phyloP scores from a whole-genome alignment of 2,797 vertebrate genomes.

The Hypotaenidia philippensis region DNA sequence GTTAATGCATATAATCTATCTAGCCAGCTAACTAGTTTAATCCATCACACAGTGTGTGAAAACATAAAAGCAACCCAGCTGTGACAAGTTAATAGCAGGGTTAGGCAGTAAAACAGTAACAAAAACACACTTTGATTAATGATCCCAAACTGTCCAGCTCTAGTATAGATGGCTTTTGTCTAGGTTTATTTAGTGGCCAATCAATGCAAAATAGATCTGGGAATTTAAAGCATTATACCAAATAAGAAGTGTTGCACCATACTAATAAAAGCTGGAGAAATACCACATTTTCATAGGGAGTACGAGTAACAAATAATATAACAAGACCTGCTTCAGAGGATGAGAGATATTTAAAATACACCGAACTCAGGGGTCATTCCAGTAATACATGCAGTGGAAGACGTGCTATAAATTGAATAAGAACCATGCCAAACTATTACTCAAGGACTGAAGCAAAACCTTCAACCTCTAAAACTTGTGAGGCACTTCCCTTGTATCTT shows the following conservation, averaged over 20 bases:
- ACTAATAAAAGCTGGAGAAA: background rate
- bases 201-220: conserved; percentile 74
- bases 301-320: background rate
- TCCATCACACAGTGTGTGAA: conserved; percentile 75
- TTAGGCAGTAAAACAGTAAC: conserved; percentile 71
- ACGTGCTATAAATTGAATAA: background rate
- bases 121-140: conserved; percentile 78
- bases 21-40: conserved; percentile 83
- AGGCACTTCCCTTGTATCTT: fast-evolving
- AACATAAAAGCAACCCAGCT: conserved; percentile 74
- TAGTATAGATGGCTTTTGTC: conserved; percentile 65
- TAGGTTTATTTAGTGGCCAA: conserved; percentile 73
- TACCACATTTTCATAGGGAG: background rate
- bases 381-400: background rate
- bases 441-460: background rate
- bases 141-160: conserved; percentile 54
- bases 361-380: background rate
- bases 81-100: conserved; percentile 78
- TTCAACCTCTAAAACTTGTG: background rate
- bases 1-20: conserved; percentile 80
- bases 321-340: background rate
- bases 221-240: conserved; percentile 69
- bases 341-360: background rate
- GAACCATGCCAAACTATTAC: background rate
- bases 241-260: background rate